Percentiles rank a stretch among this genome's conserved stretches.
Conservation (phyloP, 2,113 vertebrate genomes). For the Lophochroa leadbeateri region DNA sequence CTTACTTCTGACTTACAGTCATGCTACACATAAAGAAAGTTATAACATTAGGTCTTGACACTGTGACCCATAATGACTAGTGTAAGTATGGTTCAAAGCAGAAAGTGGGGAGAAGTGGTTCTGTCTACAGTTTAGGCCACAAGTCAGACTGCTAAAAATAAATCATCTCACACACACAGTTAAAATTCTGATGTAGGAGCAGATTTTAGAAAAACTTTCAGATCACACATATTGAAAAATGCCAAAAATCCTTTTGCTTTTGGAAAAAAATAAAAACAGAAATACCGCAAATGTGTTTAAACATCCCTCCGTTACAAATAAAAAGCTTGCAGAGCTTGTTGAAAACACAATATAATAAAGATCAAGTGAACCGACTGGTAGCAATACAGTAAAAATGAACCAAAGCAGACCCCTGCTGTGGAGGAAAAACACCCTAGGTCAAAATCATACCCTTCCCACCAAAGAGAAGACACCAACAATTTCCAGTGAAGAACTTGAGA, state of each 20-base stretch:
- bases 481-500: neutral
- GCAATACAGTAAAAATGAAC: neutral
- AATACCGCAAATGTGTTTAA: accelerated
- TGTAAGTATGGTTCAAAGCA: neutral
- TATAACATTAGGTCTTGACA: neutral
- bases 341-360: neutral
- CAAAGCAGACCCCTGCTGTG: accelerated
- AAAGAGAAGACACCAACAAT: neutral
- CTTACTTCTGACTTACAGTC: neutral
- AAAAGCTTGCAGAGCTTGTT: neutral
- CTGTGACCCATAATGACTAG: neutral
- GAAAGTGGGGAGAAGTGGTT: neutral
- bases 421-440: neutral
- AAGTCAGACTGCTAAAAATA: neutral
- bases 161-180: neutral
- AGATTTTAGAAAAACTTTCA: neutral
- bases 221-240: neutral
- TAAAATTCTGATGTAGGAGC: neutral
- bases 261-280: neutral
- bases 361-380: neutral
- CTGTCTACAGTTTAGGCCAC: neutral
- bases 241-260: neutral
- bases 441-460: neutral
- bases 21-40: neutral
- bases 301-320: neutral